Percentiles rank a stretch among this genome's conserved stretches.
phyloP scores from a whole-genome alignment of 2,888 invertebrate genomes.

The Chironomus tentans region DNA sequence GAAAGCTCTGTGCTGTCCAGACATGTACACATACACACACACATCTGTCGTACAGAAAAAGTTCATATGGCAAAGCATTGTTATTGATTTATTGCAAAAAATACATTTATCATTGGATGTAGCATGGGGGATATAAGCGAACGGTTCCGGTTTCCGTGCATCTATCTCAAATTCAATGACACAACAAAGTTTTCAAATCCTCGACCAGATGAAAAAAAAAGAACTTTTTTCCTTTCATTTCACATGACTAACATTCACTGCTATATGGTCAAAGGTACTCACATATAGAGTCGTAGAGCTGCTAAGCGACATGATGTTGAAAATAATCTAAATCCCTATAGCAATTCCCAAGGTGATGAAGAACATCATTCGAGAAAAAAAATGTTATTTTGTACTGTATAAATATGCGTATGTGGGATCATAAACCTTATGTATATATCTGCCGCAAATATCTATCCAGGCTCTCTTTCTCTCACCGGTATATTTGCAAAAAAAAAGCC shows the following conservation, averaged over 20 bases:
- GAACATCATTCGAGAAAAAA: neutral
- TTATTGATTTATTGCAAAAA: conserved; percentile 17
- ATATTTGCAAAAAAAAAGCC: neutral
- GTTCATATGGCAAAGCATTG: neutral
- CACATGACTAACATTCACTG: too few species aligned
- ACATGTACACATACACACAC: neutral
- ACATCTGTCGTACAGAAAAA: too few species aligned
- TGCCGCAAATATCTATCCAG: neutral
- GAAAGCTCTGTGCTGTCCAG: neutral
- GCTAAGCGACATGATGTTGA: neutral
- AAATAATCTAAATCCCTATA: neutral
- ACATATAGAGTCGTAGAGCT: too few species aligned
- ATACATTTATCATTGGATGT: conserved; percentile 9
- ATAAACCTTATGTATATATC: too few species aligned
- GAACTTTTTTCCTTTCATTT: too few species aligned
- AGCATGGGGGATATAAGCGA: neutral
- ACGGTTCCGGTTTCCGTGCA: neutral
- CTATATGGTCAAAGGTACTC: too few species aligned
- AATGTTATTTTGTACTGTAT: neutral
- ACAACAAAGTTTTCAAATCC: neutral
- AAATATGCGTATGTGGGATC: neutral
- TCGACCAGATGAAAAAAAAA: too few species aligned
- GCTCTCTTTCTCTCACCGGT: neutral
- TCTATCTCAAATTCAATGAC: neutral
- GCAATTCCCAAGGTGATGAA: conserved; percentile 1